Conservation (phyloP, 2,888 invertebrate genomes). For the Exocentrus adspersus region DNA sequence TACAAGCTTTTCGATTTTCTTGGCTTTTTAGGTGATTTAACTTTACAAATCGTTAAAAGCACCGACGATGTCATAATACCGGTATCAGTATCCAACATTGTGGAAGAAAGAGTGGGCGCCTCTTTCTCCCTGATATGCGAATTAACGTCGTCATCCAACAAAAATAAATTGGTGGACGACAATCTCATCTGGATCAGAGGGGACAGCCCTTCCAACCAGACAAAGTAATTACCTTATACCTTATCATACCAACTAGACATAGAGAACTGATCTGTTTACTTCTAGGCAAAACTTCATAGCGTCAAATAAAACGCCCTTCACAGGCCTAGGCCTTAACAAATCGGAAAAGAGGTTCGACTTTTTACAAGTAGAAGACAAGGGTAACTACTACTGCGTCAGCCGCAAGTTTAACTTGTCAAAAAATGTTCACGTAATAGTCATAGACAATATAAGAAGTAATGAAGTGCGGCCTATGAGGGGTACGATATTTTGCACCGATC, state of each 20-base stretch:
- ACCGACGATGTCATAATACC: conserved; percentile 55
- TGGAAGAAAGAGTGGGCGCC: conserved; percentile 57
- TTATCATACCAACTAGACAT: not conserved
- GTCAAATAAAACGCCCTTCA: conserved; percentile 27
- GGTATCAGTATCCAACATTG: conserved; percentile 49
- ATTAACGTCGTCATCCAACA: conserved; percentile 50
- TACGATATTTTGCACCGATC: conserved; percentile 54
- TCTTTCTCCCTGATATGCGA: conserved; percentile 59
- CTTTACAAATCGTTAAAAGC: conserved; percentile 56
- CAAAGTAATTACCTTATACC: conserved; percentile 30
- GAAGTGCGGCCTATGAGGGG: conserved; percentile 46
- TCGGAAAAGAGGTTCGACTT: conserved; percentile 56
- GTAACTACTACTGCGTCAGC: conserved; percentile 59
- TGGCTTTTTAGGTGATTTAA: conserved; percentile 51
- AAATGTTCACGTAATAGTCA: conserved; percentile 54
- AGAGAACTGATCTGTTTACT: not conserved
- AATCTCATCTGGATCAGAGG: conserved; percentile 56
- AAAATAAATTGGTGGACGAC: conserved; percentile 52
- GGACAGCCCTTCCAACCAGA: conserved; percentile 37
- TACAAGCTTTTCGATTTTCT: not conserved
- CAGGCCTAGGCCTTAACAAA: conserved; percentile 49
- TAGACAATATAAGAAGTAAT: conserved; percentile 45
- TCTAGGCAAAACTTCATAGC: conserved; percentile 24
- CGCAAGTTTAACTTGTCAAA: conserved; percentile 56
- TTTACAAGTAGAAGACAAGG: conserved; percentile 54